A percentile compares a stretch with the other conserved stretches of the same genome.
phyloP scores from a whole-genome alignment of 2,888 invertebrate genomes.

The Iphiclides podalirius region DNA sequence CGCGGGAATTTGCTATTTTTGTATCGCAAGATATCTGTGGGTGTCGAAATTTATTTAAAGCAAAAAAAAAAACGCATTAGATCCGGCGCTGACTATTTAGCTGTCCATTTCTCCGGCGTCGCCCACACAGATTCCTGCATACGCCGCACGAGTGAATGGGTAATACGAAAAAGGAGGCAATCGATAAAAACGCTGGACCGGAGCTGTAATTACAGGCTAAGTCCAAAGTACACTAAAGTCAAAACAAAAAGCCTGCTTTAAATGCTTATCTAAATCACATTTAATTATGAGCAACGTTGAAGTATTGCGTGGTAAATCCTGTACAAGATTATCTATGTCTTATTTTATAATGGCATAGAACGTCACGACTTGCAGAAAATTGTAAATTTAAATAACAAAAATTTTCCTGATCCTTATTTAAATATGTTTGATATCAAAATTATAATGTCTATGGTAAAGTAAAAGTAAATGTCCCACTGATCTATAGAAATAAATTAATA shows the following conservation, averaged over 20 bases:
- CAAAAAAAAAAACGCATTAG: conserved; percentile 16
- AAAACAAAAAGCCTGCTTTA: conserved; percentile 17
- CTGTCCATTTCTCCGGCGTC: conserved; percentile 14
- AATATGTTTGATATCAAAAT: no score
- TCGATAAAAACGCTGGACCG: conserved; percentile 21
- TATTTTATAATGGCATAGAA: not conserved
- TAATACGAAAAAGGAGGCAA: conserved; percentile 20
- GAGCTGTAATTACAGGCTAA: conserved; percentile 16
- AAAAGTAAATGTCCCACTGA: no score
- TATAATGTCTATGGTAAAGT: no score
- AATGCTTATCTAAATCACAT: conserved; percentile 24
- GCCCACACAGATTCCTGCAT: conserved; percentile 15
- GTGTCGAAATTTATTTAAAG: conserved; percentile 12
- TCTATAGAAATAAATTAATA: no score
- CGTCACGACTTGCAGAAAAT: conserved; percentile 5
- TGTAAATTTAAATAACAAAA: not conserved
- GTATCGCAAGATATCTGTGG: conserved; percentile 3
- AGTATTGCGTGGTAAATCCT: conserved; percentile 9
- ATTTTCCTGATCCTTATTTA: no score
- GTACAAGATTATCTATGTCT: not conserved
- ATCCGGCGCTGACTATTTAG: conserved; percentile 15
- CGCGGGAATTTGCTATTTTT: conserved; percentile 16
- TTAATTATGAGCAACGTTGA: conserved; percentile 9
- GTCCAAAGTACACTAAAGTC: conserved; percentile 13
- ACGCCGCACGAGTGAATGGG: conserved; percentile 12